These are phyloP conservation scores for Sisor rabdophorus DNA, from an alignment of 2,113 vertebrate genomes.

Conservation along the genomic window DNA sequence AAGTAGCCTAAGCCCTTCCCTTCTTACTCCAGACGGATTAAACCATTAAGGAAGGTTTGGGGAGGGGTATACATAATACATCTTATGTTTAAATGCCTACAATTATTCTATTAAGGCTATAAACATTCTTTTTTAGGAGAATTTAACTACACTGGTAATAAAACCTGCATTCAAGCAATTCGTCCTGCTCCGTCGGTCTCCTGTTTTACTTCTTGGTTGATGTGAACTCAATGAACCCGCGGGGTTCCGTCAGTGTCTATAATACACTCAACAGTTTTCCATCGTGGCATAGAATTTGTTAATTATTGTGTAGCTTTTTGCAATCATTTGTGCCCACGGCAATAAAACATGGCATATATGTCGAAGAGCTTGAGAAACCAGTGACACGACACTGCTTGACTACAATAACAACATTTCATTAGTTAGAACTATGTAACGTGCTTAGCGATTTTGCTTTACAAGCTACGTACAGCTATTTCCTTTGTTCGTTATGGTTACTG, in stretches of 20 bases:
- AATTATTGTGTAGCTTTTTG: not conserved
- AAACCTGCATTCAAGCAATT: not conserved
- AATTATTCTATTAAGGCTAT: not conserved
- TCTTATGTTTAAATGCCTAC: conserved; percentile 5
- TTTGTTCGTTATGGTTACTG: not conserved
- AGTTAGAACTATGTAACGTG: not conserved
- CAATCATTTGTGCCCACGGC: not conserved
- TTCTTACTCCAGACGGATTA: conserved; percentile 26
- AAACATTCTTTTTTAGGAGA: not conserved
- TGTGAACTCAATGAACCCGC: conserved; percentile 43
- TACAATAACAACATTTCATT: not conserved
- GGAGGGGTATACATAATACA: not conserved
- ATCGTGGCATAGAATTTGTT: not conserved
- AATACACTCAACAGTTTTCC: not conserved
- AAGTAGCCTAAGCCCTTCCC: not conserved
- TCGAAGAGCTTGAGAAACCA: not conserved
- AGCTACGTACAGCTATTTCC: not conserved
- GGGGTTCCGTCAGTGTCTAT: not conserved
- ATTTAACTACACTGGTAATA: not conserved
- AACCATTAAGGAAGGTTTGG: conserved; percentile 27
- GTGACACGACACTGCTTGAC: too few species aligned
- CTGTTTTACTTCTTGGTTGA: not conserved
- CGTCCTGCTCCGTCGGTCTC: not conserved
- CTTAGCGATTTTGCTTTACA: not conserved
- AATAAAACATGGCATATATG: not conserved